These are phyloP conservation scores for Temnopleurus reevesii DNA, from an alignment of 53 echinoderm and acorn worm genomes.

Conservation along the genomic window DNA sequence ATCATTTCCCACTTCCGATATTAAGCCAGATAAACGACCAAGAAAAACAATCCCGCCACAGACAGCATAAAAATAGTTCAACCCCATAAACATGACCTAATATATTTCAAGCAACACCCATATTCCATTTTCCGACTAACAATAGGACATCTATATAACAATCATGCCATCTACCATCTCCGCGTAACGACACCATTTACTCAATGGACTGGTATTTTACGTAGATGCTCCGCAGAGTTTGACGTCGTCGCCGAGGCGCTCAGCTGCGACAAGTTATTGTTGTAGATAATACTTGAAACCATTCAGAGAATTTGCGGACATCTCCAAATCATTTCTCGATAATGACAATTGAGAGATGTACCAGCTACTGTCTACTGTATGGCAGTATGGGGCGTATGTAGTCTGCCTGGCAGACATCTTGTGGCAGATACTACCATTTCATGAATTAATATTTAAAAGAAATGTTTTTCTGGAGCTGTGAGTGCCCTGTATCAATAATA, in stretches of 20 bases:
- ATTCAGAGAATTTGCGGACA: conserved; percentile 13
- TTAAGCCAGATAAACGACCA: not conserved
- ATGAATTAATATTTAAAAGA: no score
- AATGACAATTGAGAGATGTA: not conserved
- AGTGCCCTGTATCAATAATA: no score
- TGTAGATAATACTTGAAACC: not conserved
- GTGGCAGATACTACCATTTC: no score
- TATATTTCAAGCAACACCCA: not conserved
- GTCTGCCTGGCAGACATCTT: not conserved
- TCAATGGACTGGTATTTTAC: not conserved
- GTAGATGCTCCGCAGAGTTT: not conserved
- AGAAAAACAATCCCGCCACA: not conserved
- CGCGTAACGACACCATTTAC: not conserved
- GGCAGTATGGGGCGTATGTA: not conserved
- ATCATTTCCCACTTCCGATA: not conserved
- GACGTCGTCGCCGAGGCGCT: not conserved
- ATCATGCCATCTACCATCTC: no score
- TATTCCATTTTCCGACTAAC: not conserved
- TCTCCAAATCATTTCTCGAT: conserved; percentile 8
- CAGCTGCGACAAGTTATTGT: not conserved
- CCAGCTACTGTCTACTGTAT: not conserved
- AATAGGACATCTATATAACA: not conserved
- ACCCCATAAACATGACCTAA: not conserved
- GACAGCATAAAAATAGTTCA: not conserved
- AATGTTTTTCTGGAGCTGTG: no score